A percentile compares a stretch with the other conserved stretches of the same genome.
Conservation (phyloP, 2,113 vertebrate genomes). For the Acanthochromis polyacanthus region DNA sequence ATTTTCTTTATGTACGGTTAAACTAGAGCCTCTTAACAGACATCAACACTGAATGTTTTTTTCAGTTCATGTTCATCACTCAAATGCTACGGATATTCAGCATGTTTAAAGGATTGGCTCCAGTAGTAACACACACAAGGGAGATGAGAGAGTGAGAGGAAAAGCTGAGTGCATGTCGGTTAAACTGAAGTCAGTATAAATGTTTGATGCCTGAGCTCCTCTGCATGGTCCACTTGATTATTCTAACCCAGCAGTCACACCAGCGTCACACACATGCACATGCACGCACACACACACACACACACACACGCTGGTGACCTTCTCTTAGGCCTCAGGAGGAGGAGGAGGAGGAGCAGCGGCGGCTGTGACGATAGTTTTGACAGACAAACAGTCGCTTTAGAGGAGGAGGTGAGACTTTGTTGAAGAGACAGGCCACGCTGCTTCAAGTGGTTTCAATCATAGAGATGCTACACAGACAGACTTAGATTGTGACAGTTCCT, state of each 20-base stretch:
- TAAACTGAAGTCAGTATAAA: constrained; percentile 61
- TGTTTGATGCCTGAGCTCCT: constrained; percentile 67
- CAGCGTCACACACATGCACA: constrained; percentile 23
- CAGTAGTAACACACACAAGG: neutral
- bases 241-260: constrained; percentile 55
- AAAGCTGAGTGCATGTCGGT: constrained; percentile 26
- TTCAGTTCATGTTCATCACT: neutral
- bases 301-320: constrained; percentile 60
- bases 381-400: constrained; percentile 4
- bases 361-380: constrained; percentile 49
- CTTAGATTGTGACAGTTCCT: constrained; percentile 16
- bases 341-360: constrained; percentile 57
- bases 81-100: constrained; percentile 1
- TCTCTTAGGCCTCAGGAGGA: constrained; percentile 50
- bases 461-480: constrained; percentile 54
- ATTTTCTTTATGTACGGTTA: neutral
- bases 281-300: constrained; percentile 26
- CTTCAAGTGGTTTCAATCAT: constrained; percentile 21
- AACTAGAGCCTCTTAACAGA: neutral
- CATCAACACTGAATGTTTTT: neutral
- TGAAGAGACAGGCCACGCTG: constrained; percentile 26
- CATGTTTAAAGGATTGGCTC: neutral
- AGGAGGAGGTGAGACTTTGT: constrained; percentile 45
- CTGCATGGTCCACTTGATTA: constrained; percentile 49
- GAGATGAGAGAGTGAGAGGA: constrained; percentile 15